Evolutionary conservation across 2,797 vertebrate genomes (phyloP).

Genomic region (Notamacropus eugenii): DNA sequence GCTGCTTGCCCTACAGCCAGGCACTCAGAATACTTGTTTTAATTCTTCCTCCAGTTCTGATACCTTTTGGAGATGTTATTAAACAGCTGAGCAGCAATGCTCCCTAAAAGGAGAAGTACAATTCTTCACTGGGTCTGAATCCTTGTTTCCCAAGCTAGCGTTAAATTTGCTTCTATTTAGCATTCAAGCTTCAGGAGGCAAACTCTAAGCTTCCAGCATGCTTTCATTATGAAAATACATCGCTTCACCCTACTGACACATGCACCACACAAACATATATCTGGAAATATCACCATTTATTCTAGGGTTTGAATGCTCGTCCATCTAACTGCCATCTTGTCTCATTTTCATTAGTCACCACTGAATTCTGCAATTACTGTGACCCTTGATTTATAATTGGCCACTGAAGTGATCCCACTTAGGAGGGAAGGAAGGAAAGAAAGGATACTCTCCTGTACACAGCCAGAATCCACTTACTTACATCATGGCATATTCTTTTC

Average conservation of each 20-base stretch:
- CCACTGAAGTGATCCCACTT: conserved; percentile 52
- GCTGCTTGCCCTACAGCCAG: neutral
- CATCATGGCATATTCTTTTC: conserved; percentile 33
- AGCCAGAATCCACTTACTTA: conserved; percentile 27
- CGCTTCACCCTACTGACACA: neutral
- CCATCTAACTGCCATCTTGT: conserved; percentile 47
- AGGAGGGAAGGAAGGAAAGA: conserved; percentile 41
- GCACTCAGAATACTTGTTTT: conserved; percentile 3
- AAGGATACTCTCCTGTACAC: neutral
- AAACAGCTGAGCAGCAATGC: neutral
- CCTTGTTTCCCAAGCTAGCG: neutral
- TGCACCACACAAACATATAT: neutral
- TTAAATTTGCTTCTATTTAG: conserved; percentile 12
- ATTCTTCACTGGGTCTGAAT: neutral
- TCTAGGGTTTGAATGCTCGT: conserved; percentile 9
- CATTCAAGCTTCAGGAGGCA: conserved; percentile 20
- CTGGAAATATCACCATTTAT: conserved; percentile 51
- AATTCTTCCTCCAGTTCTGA: neutral
- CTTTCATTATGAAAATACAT: conserved; percentile 28
- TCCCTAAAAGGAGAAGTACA: conserved; percentile 4
- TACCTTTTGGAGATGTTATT: neutral
- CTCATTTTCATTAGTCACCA: conserved; percentile 68
- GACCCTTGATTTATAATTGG: conserved; percentile 69
- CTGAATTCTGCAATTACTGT: conserved; percentile 73
- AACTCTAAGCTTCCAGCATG: neutral